Conservation (phyloP, 2,888 invertebrate species). For the Scaptomyza flava region DNA sequence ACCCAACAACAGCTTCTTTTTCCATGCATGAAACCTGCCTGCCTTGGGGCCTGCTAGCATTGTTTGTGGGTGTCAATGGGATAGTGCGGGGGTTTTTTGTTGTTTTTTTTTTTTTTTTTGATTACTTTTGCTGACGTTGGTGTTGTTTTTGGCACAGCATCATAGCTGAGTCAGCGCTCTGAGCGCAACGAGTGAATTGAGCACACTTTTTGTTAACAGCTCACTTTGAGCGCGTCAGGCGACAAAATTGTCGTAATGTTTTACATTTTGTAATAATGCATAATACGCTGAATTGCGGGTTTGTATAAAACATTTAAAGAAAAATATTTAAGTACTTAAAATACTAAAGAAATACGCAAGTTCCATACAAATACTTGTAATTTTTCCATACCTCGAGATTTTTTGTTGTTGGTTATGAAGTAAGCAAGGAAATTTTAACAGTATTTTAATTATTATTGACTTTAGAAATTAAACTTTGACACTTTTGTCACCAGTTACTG, state of each 20-base stretch:
- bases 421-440: too few relatives aligned
- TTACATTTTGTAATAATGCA: not conserved
- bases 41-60: slow-evolving; percentile 58
- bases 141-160: slow-evolving; percentile 48
- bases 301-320: too few relatives aligned
- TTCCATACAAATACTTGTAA: too few relatives aligned
- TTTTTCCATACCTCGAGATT: too few relatives aligned
- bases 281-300: too few relatives aligned
- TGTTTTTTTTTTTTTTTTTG: slow-evolving; percentile 28
- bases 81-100: slow-evolving; percentile 33
- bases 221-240: slow-evolving; percentile 32
- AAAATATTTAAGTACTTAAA: too few relatives aligned
- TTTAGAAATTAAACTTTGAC: not conserved
- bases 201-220: slow-evolving; percentile 57
- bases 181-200: slow-evolving; percentile 31
- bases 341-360: too few relatives aligned
- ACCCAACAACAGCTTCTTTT: slow-evolving; percentile 1
- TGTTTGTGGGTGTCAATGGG: slow-evolving; percentile 1
- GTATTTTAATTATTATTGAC: too few relatives aligned
- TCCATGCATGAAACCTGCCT: slow-evolving; percentile 50
- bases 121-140: slow-evolving; percentile 22
- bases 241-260: slow-evolving; percentile 38
- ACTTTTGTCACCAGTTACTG: slow-evolving; percentile 49
- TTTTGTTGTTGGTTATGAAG: too few relatives aligned
- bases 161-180: slow-evolving; percentile 64